Base-by-base conservation (phyloP, 2,113 vertebrate species). In the Crotophaga sulcirostris region DNA sequence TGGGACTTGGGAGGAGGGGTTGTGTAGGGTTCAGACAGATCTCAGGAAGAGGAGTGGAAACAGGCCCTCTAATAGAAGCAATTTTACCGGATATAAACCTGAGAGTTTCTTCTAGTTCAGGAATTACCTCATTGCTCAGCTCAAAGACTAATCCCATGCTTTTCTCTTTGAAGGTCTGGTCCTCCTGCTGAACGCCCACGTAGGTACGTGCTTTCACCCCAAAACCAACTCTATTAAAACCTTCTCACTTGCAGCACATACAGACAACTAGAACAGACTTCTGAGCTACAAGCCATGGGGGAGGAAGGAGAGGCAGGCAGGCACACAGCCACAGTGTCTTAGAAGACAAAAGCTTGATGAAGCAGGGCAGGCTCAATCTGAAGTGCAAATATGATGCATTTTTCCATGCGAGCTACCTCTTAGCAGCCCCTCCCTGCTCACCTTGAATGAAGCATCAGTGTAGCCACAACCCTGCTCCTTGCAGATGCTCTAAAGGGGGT, bases 171-270 rank as follows among this genome's bases (percentile, higher is more conserved):
- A 24, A 97, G 95, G 87, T 68, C 81, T 97, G 85, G 92, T 31
- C 29, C 72, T 96, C 29, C 33, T 96, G 82, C 85, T 95, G 49
- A 95, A 95, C 24, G 82, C 94, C 70, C 92, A 96, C 52, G 44
- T 92, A 84, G 93, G 94, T 95, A 94, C 33, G 93, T 58, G 24
- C 26, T 63, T 63, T 16, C 24, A 26, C 11, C 45, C 34, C 6
- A 40, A 17, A 62, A 49, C 26, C 31, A 31, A 28, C 9, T 55
- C n/a, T 29, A 21, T 23, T n/a, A 26, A 55, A 18, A 16, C 31
- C 49, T 17, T 18, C 16, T 21, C 54, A 34, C 40, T 11, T 18
- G 24, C 5, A 36, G n/a, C 24, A 16, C 13, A 60, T 36, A 16
- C 14, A 52, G 51, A 25, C 51, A 13, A 8, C 31, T 34, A 31